phyloP scores from a whole-genome alignment of 2,113 vertebrate genomes.

The Chloropsis cyanopogon region DNA sequence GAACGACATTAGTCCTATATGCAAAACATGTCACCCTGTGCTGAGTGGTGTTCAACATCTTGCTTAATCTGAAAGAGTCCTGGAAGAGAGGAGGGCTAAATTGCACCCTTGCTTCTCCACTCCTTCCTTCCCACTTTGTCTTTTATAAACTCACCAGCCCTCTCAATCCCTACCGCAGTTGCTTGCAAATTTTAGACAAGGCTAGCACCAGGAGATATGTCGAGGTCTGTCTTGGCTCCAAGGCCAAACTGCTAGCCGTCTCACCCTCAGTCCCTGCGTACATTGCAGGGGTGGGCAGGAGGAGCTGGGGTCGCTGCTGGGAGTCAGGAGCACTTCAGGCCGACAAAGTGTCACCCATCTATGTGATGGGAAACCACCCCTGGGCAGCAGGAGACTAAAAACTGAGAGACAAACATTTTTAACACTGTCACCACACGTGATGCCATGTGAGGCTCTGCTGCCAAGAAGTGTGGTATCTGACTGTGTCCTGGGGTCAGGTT shows the following conservation, averaged over 20 bases:
- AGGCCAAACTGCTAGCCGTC: neutral
- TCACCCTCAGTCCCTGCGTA: neutral
- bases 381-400: neutral
- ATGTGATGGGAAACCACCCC: neutral
- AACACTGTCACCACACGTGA: neutral
- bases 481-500: neutral
- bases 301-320: neutral
- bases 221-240: neutral
- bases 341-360: neutral
- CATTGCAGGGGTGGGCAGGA: neutral
- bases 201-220: neutral
- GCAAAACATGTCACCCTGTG: neutral
- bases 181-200: neutral
- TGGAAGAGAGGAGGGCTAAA: neutral
- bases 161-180: neutral
- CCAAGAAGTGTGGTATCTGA: neutral
- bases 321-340: neutral
- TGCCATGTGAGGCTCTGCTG: neutral
- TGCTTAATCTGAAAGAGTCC: neutral
- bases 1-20: neutral
- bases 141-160: neutral
- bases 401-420: neutral
- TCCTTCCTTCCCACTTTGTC: neutral
- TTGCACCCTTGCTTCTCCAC: neutral
- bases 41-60: neutral